Evolutionary conservation across 2,888 invertebrate genomes (phyloP).

Genomic region (Micoletzkya japonica): DNA sequence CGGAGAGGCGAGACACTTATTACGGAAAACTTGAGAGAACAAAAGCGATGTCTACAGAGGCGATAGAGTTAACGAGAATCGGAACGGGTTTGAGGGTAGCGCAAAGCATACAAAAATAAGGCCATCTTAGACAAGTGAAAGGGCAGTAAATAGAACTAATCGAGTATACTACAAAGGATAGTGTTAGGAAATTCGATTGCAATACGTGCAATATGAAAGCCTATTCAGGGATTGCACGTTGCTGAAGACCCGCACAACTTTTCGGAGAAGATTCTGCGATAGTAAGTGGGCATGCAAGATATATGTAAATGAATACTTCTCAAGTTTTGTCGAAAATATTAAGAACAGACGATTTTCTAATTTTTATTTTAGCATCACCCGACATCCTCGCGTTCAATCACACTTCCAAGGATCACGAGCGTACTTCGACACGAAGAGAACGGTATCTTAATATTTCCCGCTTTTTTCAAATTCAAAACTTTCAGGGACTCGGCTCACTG

Average conservation of each 20-base stretch:
- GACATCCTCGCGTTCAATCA: constrained; percentile 40
- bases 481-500: constrained; percentile 50
- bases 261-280: constrained; percentile 12
- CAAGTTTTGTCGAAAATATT: background rate
- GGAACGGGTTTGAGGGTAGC: too few relatives aligned
- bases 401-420: constrained; percentile 43
- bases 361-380: constrained; percentile 42
- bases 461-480: background rate
- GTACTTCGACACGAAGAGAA: constrained; percentile 47
- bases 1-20: too few relatives aligned
- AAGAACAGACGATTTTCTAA: background rate
- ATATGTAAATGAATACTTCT: background rate
- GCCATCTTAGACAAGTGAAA: too few relatives aligned
- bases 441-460: constrained; percentile 30
- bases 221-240: constrained; percentile 26
- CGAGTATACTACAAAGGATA: too few relatives aligned
- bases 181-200: too few relatives aligned
- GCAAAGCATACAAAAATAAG: too few relatives aligned
- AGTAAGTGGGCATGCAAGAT: background rate
- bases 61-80: too few relatives aligned
- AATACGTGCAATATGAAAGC: background rate
- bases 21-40: too few relatives aligned
- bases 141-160: too few relatives aligned
- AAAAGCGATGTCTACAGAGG: too few relatives aligned
- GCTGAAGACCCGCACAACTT: constrained; percentile 38